Evolutionary conservation across 2,797 vertebrate genomes (phyloP).

Genomic region (Melanotaenia trifasciata): DNA sequence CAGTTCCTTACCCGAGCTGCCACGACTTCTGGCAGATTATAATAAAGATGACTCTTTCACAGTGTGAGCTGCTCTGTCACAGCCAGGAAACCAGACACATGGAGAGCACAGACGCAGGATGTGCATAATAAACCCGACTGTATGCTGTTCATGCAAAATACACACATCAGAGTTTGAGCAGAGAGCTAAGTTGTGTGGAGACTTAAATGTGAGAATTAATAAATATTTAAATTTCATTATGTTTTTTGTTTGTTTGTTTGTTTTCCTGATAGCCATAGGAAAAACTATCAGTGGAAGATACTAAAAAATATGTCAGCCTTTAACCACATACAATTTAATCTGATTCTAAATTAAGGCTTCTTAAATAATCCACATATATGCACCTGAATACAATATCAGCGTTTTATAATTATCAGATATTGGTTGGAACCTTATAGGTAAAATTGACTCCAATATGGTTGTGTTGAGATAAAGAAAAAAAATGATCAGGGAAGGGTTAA

Average conservation of each 20-base stretch:
- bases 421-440: constrained; percentile 54
- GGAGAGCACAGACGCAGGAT: constrained; percentile 5
- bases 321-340: constrained; percentile 69
- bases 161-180: constrained; percentile 82
- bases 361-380: constrained; percentile 86
- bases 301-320: constrained; percentile 95
- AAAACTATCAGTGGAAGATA: constrained; percentile 80
- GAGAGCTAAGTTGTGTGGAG: constrained; percentile 79
- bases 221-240: constrained; percentile 99
- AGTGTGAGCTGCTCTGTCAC: constrained; percentile 62
- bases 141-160: constrained; percentile 55
- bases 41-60: constrained; percentile 90
- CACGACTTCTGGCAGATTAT: constrained; percentile 87
- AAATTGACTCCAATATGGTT: constrained; percentile 18
- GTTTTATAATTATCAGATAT: constrained; percentile 84
- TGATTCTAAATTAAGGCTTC: too few relatives aligned
- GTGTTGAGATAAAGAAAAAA: constrained; percentile 50
- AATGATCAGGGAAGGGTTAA: constrained; percentile 67
- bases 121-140: constrained; percentile 40
- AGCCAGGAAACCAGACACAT: constrained; percentile 55
- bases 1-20: constrained; percentile 88
- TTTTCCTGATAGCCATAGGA: too few relatives aligned
- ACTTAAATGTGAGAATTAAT: constrained; percentile 96
- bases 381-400: constrained; percentile 81
- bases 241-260: constrained; percentile 76